Conservation (phyloP, 2,113 vertebrate genomes). For the Alectura lathami region DNA sequence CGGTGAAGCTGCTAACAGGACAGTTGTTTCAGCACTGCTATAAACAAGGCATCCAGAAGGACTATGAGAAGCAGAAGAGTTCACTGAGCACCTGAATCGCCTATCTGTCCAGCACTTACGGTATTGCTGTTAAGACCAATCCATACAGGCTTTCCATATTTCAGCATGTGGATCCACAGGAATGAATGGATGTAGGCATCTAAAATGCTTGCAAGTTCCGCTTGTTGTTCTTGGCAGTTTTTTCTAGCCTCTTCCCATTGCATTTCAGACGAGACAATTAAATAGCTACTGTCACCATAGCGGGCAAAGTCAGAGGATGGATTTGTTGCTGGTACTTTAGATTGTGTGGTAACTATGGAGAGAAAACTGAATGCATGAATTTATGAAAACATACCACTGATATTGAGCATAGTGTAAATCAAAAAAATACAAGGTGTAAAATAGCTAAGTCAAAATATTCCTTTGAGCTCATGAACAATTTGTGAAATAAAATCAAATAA, state of each 20-base stretch:
- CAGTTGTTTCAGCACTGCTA: background rate
- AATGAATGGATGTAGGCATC: slow-evolving; percentile 77
- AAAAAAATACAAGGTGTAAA: background rate
- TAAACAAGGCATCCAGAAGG: background rate
- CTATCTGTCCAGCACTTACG: slow-evolving; percentile 60
- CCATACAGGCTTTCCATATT: slow-evolving; percentile 78
- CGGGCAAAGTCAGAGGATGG: slow-evolving; percentile 59
- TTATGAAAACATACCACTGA: background rate
- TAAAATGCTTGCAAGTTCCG: slow-evolving; percentile 82
- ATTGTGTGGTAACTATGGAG: slow-evolving; percentile 40
- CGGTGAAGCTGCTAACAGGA: background rate
- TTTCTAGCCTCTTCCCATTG: slow-evolving; percentile 87
- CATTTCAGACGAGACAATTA: slow-evolving; percentile 80
- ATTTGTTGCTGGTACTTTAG: slow-evolving; percentile 72
- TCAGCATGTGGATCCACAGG: slow-evolving; percentile 72
- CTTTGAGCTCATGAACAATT: background rate
- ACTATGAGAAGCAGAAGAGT: background rate
- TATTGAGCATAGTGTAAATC: background rate
- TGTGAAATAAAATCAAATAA: background rate
- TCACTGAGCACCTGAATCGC: background rate
- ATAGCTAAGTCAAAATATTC: background rate
- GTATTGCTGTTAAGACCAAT: slow-evolving; percentile 86
- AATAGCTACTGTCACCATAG: slow-evolving; percentile 82
- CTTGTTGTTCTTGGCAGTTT: slow-evolving; percentile 82
- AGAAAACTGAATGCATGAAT: background rate